Percentiles rank a stretch among this genome's conserved stretches.
Conservation (phyloP, 2,113 vertebrate genomes). For the Pelobates fuscus region DNA sequence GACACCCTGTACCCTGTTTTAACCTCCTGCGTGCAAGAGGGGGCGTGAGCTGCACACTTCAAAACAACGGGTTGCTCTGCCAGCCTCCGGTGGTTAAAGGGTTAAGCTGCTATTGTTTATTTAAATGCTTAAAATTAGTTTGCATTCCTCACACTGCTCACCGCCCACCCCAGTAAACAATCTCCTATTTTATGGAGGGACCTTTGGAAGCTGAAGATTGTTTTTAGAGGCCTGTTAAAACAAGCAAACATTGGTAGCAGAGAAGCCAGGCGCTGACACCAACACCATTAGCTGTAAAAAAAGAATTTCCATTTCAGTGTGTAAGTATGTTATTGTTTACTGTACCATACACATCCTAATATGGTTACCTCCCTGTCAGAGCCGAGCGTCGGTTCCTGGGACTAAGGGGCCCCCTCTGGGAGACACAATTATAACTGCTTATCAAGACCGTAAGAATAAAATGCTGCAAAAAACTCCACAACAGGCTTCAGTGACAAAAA, state of each 20-base stretch:
- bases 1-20: background rate
- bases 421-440: constrained; percentile 79
- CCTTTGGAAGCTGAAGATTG: constrained; percentile 4
- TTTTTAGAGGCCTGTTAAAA: constrained; percentile 65
- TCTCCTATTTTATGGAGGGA: constrained; percentile 60
- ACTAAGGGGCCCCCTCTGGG: constrained; percentile 80
- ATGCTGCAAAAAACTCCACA: constrained; percentile 75
- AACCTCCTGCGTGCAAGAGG: background rate
- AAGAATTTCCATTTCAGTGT: constrained; percentile 89
- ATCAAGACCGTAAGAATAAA: constrained; percentile 84
- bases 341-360: constrained; percentile 95
- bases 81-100: no score
- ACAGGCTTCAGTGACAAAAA: constrained; percentile 79
- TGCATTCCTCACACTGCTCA: constrained; percentile 8
- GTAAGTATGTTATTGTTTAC: constrained; percentile 98
- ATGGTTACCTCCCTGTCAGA: constrained; percentile 90
- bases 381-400: constrained; percentile 62
- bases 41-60: no score
- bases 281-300: constrained; percentile 78
- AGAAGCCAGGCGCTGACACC: constrained; percentile 78
- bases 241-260: constrained; percentile 65
- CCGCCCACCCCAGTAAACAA: background rate
- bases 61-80: no score
- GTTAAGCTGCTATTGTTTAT: constrained; percentile 28
- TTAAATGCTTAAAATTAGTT: constrained; percentile 25